These are phyloP conservation scores for Cyclophora punctaria DNA, from an alignment of 2,888 invertebrate species.

Conservation along the genomic window DNA sequence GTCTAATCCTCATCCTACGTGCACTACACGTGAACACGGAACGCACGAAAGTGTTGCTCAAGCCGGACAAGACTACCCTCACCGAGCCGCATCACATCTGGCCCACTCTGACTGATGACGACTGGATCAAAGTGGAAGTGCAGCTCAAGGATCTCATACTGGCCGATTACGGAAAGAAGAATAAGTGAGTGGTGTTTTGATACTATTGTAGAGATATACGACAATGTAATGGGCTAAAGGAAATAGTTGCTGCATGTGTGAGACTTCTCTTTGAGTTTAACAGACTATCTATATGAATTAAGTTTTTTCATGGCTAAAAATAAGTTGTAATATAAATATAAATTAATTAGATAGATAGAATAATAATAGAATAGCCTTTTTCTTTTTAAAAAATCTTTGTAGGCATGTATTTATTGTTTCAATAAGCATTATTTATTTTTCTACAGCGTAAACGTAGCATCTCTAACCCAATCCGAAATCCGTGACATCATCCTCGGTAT, in stretches of 20 bases:
- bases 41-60: conserved; percentile 97
- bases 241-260: no score
- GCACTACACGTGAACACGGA: conserved; percentile 99
- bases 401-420: no score
- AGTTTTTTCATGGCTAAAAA: no score
- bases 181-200: conserved; percentile 79
- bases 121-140: conserved; percentile 99
- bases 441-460: conserved; percentile 95
- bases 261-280: no score
- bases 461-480: conserved; percentile 98
- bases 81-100: conserved; percentile 99
- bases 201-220: no score
- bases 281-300: no score
- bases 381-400: no score
- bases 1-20: conserved; percentile 95
- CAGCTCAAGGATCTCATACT: conserved; percentile 98
- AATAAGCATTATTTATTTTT: neutral
- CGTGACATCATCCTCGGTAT: conserved; percentile 99
- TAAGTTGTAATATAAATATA: no score
- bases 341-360: no score
- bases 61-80: conserved; percentile 99
- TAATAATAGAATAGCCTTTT: neutral
- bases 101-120: conserved; percentile 97
- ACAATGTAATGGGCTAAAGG: no score
- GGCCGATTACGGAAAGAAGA: conserved; percentile 99